Base-by-base conservation (phyloP, 2,888 invertebrate species). In the Scaptomyza tumidula region DNA sequence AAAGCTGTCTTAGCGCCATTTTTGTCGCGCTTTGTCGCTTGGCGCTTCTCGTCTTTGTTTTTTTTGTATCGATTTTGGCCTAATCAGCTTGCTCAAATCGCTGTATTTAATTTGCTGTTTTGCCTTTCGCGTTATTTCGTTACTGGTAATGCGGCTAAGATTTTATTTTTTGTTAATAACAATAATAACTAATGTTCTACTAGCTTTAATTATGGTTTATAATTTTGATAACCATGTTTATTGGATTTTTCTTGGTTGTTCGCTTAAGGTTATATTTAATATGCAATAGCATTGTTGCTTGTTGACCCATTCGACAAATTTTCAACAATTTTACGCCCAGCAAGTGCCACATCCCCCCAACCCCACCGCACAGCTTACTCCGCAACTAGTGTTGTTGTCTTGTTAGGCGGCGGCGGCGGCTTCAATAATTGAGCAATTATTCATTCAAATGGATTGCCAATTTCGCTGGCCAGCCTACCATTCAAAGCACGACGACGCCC, bases 381-480 rank as follows among this genome's bases (percentile, higher is more conserved):
- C 39, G 24, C 46, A 39, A 48, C 48, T 41, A 24, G n/a, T 13
- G 50, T 37, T 37, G 14, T n/a, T n/a, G 73, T 43, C 77, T 80
- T 67, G 80, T 78, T 84, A 78, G 65, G 33, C 33, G 64, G 69
- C 72, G 50, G 61, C 62, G 72, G 69, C 83, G 80, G 72, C 75
- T 83, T 78, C 86, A 71, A 82, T 90, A 90, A 90, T 90, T 90
- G 90, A 90, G 91, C 90, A 90, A 90, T 90, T 90, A 90, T 89
- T 90, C 91, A 90, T 90, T 89, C 89, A 90, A 90, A 90, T 90
- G 89, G 89, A 90, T 90, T 88, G 90, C 87, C 90, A 90, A 90
- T 89, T 90, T 87, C 85, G 84, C 75, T 65, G 77, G 74, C 83
- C 88, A 82, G 75, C 88, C 86, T 71, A 77, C 76, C 69, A 67